Evolutionary conservation across 1,140 invertebrate species (phyloP).

Genomic region (Phymorhynchus buccinoides): DNA sequence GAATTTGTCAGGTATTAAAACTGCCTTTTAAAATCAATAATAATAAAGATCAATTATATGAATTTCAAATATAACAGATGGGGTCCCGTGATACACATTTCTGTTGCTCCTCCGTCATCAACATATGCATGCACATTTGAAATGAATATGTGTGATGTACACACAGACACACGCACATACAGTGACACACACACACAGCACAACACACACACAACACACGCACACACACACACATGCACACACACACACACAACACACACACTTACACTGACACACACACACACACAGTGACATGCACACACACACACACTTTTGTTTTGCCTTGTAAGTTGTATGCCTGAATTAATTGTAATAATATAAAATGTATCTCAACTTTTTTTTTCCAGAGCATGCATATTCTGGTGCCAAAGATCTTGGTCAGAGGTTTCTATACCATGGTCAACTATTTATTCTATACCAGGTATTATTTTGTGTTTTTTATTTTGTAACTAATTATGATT

Average conservation of each 20-base stretch:
- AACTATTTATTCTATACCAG: slow-evolving; percentile 53
- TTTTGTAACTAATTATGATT: neutral
- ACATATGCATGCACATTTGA: neutral
- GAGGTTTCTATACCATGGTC: slow-evolving; percentile 4
- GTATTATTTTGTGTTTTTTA: slow-evolving; percentile 24
- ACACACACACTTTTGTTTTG: neutral
- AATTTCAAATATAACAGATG: too few species aligned
- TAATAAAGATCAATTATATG: too few species aligned
- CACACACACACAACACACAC: neutral
- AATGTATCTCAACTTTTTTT: neutral
- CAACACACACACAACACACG: neutral
- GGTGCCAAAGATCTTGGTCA: slow-evolving; percentile 43
- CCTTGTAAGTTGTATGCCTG: too few species aligned
- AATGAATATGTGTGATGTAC: too few species aligned
- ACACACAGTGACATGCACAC: neutral
- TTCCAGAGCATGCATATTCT: slow-evolving; percentile 42
- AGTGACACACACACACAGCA: neutral
- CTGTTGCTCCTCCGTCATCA: too few species aligned
- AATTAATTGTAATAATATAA: too few species aligned
- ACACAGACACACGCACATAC: neutral
- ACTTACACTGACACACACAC: neutral
- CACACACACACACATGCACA: neutral
- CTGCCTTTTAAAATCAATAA: too few species aligned
- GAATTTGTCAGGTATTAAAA: slow-evolving; percentile 47
- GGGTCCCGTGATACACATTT: too few species aligned